Conservation (phyloP, 2,113 vertebrate genomes). For the Pan troglodytes region DNA sequence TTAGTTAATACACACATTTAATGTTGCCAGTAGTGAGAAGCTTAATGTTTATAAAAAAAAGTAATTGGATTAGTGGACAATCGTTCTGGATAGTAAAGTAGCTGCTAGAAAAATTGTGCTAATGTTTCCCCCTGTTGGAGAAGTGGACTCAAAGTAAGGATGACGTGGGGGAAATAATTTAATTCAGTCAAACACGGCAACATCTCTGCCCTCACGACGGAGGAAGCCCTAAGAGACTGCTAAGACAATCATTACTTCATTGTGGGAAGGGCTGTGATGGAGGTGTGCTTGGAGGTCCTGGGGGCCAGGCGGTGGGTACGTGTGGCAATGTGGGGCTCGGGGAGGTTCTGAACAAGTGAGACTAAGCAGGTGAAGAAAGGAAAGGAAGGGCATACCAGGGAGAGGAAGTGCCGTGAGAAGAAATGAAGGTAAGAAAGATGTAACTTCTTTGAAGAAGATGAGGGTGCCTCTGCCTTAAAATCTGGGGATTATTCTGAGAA, state of each 20-base stretch:
- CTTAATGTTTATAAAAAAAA: background rate
- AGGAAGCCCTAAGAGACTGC: background rate
- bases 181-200: background rate
- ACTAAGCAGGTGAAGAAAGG: background rate
- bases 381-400: background rate
- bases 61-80: background rate
- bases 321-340: no score
- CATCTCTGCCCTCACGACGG: background rate
- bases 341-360: background rate
- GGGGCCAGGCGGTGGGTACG: fast-evolving
- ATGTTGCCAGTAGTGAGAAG: background rate
- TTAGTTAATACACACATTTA: background rate
- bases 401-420: background rate
- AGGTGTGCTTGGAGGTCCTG: background rate
- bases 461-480: background rate
- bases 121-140: background rate
- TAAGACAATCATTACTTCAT: fast-evolving
- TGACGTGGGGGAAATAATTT: background rate
- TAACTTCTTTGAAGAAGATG: background rate
- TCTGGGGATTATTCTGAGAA: background rate
- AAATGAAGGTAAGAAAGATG: background rate
- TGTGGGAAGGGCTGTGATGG: background rate
- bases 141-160: background rate
- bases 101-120: background rate
- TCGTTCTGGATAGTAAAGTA: background rate